Conservation (phyloP, 2,113 vertebrate species). For the Gymnorhina tibicen region DNA sequence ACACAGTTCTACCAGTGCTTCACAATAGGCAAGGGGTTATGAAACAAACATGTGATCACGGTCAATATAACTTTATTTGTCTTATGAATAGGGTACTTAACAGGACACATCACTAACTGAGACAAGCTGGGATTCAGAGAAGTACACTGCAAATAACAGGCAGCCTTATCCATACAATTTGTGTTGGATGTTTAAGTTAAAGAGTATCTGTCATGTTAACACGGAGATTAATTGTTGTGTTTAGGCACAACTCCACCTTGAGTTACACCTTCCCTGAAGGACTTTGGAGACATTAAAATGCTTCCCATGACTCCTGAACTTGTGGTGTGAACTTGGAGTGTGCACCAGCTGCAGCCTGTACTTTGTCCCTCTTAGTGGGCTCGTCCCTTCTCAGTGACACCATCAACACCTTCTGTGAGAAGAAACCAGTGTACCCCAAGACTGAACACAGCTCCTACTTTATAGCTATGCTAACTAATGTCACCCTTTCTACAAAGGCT, state of each 20-base stretch:
- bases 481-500: background rate
- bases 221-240: background rate
- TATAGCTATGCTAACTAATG: background rate
- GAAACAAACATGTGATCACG: background rate
- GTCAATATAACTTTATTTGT: constrained; percentile 18
- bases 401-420: background rate
- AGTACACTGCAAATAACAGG: background rate
- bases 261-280: background rate
- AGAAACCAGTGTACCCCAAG: background rate
- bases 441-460: background rate
- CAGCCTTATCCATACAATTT: background rate
- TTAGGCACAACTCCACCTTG: background rate
- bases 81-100: background rate
- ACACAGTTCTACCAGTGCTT: background rate
- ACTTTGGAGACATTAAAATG: background rate
- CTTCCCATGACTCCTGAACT: background rate
- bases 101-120: background rate
- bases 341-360: background rate
- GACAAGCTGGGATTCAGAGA: background rate
- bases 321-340: background rate
- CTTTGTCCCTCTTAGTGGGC: background rate
- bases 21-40: background rate
- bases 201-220: background rate
- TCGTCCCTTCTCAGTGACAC: background rate
- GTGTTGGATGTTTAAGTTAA: background rate